Evolutionary conservation across 1,140 invertebrate species (phyloP), one percentile per base, ranked within the genome.

Genomic region (Araneus ventricosus): DNA sequence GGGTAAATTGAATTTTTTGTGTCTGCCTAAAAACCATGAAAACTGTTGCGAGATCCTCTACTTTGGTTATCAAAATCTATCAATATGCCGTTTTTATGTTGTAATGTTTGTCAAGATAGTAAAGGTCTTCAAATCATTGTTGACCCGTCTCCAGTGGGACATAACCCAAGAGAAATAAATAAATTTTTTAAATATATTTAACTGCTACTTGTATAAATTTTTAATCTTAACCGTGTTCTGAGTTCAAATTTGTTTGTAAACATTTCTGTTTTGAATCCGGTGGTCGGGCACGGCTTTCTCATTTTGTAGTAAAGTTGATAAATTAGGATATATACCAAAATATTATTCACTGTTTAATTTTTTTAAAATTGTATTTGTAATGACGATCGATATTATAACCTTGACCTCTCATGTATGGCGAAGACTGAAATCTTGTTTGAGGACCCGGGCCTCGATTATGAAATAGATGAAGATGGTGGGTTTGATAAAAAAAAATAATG

Each of bases 391-490:
- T 17, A 37, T 37, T 3, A 4, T 34, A 34, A 63, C 30, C 5
- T 37, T 20, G 4, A 20, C 2, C 20, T 22, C 17, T 30, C 30
- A 30, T 84, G 10, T 30, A 84, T 84, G 82, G 82, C 41, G 39
- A 84, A 57, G 52, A 57, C 41, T 2, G 82, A 84, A 30, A 10
- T 84, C 52, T 57, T 84, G 30, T 14, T 57, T 57, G 82, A 84
- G 27, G 82, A 52, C 30, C 82, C 82, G 7, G 30, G 45, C 27
- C 7, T 52, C 27, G 82, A 8, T 45, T 52, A 84, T 45, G 41
- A 84, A 45, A n/a, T 84, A 52, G n/a, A 52, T 27, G 82, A 84
- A 57, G 41, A 84, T 30, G 82, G 82, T 84, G 10, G 5, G 82
- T 57, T 52, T 0, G 10, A n/a, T n/a, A n/a, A n/a, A n/a, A n/a